Conservation (phyloP, 2,888 invertebrate genomes). For the Dexiosoma caninum region DNA sequence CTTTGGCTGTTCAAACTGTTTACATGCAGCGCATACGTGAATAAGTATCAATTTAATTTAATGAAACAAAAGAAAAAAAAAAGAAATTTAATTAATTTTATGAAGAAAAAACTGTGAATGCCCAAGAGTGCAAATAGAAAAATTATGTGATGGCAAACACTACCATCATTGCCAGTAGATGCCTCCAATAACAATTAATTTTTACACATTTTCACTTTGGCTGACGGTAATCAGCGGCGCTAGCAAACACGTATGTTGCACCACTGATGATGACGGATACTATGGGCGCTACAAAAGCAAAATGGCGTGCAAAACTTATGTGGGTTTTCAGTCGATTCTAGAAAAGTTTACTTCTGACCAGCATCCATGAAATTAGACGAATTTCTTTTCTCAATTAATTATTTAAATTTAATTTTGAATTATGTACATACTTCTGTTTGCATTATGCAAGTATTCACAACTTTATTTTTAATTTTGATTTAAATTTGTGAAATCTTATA, state of each 20-base stretch:
- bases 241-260: conserved; percentile 22
- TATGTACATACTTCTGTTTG: no score
- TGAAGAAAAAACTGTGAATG: background rate
- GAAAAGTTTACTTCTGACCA: background rate
- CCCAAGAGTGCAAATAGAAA: conserved; percentile 3
- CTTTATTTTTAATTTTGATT: no score
- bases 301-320: background rate
- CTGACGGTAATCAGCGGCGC: conserved; percentile 53
- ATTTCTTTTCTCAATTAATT: no score
- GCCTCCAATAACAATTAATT: conserved; percentile 67
- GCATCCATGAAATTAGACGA: no score
- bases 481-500: no score
- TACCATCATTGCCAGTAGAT: background rate
- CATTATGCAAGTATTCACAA: no score
- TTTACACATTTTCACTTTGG: conserved; percentile 74
- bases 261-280: conserved; percentile 13
- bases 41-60: conserved; percentile 47
- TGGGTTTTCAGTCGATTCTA: no score
- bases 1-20: conserved; percentile 5
- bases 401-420: no score
- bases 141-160: background rate
- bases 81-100: conserved; percentile 16
- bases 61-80: conserved; percentile 31
- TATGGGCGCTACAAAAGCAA: background rate
- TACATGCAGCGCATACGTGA: background rate